A percentile compares a stretch with the other conserved stretches of the same genome.
Conservation (phyloP, 2,797 vertebrate genomes). For the Coendou prehensilis region DNA sequence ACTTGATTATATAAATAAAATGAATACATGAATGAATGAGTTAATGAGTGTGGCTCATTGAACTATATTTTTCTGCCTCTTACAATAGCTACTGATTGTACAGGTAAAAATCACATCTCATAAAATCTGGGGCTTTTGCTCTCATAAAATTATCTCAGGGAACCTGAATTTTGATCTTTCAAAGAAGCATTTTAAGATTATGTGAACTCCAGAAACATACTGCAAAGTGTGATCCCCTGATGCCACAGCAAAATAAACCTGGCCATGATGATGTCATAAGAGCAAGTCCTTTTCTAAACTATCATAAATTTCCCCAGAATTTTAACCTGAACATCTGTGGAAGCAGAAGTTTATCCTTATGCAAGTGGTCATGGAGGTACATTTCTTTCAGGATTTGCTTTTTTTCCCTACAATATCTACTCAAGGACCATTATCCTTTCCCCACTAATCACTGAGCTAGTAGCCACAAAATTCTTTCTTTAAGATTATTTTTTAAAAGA, state of each 20-base stretch:
- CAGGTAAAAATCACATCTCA: conserved; percentile 33
- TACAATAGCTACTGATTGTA: conserved; percentile 24
- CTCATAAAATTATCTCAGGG: conserved; percentile 32
- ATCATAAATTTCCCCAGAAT: conserved; percentile 45
- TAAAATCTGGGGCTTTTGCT: conserved; percentile 17
- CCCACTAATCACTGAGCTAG: background rate
- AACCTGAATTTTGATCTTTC: background rate
- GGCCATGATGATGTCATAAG: conserved; percentile 37
- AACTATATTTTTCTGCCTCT: conserved; percentile 29
- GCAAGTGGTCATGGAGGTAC: background rate
- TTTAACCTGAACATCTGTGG: conserved; percentile 51
- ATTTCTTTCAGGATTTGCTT: conserved; percentile 32
- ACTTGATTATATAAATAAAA: background rate
- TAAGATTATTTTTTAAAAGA: background rate
- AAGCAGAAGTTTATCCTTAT: background rate
- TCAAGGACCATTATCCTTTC: background rate
- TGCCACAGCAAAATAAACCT: conserved; percentile 62
- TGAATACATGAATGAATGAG: background rate
- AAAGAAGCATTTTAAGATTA: conserved; percentile 23
- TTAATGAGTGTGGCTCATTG: background rate
- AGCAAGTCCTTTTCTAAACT: conserved; percentile 27
- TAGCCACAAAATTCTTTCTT: background rate
- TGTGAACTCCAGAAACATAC: background rate
- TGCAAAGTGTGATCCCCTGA: background rate
- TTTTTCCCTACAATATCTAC: conserved; percentile 15